Evolutionary conservation across 2,797 vertebrate species (phyloP).

Genomic region (Steatocranus sp.): DNA sequence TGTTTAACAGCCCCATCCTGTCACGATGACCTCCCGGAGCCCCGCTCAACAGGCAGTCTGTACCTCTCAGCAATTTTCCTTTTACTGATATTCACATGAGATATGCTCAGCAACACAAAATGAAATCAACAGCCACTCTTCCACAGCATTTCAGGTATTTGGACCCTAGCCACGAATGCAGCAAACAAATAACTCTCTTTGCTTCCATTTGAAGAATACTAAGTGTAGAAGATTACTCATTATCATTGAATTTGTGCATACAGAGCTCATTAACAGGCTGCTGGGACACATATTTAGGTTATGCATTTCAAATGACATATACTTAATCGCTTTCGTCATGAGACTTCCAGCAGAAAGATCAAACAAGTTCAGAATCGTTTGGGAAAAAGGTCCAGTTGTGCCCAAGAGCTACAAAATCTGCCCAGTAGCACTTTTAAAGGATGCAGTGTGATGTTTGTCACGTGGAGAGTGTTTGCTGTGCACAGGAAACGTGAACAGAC

Average conservation of each 20-base stretch:
- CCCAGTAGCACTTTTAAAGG: not conserved
- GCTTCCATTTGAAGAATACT: not conserved
- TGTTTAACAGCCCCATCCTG: slow-evolving; percentile 5
- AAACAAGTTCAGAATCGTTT: not conserved
- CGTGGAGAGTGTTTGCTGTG: not conserved
- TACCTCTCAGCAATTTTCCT: not conserved
- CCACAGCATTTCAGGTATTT: slow-evolving; percentile 6
- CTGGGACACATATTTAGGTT: not conserved
- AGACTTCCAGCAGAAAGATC: not conserved
- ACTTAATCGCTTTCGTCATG: not conserved
- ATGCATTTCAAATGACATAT: not conserved
- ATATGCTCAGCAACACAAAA: not conserved
- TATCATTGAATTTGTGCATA: not conserved
- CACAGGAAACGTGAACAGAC: not conserved
- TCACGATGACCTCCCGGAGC: not conserved
- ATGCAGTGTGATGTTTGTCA: not conserved
- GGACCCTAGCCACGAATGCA: not conserved
- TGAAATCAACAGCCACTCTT: not conserved
- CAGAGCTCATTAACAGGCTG: not conserved
- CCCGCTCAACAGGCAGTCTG: not conserved
- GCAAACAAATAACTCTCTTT: not conserved
- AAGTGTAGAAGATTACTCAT: not conserved
- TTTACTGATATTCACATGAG: not conserved
- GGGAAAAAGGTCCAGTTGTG: fast-evolving
- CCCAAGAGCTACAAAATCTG: not conserved